Conservation (phyloP, 1,140 invertebrate genomes). For the Ceratina japonica region DNA sequence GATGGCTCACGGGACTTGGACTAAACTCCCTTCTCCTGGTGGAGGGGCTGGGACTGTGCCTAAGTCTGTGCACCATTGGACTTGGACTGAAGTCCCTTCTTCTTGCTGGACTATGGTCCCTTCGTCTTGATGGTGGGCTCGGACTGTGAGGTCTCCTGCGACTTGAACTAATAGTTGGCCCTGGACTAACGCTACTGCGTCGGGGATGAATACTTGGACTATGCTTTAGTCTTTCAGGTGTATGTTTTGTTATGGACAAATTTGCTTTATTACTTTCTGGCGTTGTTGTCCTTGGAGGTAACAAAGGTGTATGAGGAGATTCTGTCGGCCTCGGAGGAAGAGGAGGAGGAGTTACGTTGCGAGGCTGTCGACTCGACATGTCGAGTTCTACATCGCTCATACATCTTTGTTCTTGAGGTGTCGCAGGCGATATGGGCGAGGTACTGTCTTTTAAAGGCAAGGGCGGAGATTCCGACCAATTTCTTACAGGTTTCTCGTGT, state of each 20-base stretch:
- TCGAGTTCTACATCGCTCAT: slow-evolving; percentile 75
- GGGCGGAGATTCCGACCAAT: slow-evolving; percentile 72
- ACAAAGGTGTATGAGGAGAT: slow-evolving; percentile 81
- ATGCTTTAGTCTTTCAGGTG: slow-evolving; percentile 69
- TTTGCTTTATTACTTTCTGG: slow-evolving; percentile 65
- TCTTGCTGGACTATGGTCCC: slow-evolving; percentile 71
- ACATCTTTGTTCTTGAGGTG: slow-evolving; percentile 74
- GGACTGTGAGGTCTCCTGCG: slow-evolving; percentile 74
- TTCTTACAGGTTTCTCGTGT: slow-evolving; percentile 61
- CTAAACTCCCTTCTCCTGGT: slow-evolving; percentile 68
- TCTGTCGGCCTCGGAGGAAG: slow-evolving; percentile 71
- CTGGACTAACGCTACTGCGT: slow-evolving; percentile 63
- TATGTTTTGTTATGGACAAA: slow-evolving; percentile 57
- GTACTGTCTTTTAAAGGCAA: slow-evolving; percentile 74
- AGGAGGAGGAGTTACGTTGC: slow-evolving; percentile 71
- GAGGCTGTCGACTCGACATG: slow-evolving; percentile 68
- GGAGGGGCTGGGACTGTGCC: slow-evolving; percentile 72
- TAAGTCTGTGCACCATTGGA: slow-evolving; percentile 66
- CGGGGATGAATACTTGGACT: slow-evolving; percentile 66
- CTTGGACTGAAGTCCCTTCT: slow-evolving; percentile 75
- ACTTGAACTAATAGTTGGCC: slow-evolving; percentile 39
- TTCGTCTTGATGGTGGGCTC: slow-evolving; percentile 67
- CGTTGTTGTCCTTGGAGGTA: slow-evolving; percentile 79
- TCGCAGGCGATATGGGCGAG: slow-evolving; percentile 83
- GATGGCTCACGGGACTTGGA: slow-evolving; percentile 64